Evolutionary conservation across 2,888 invertebrate species (phyloP).

Genomic region (Stenurella melanura): DNA sequence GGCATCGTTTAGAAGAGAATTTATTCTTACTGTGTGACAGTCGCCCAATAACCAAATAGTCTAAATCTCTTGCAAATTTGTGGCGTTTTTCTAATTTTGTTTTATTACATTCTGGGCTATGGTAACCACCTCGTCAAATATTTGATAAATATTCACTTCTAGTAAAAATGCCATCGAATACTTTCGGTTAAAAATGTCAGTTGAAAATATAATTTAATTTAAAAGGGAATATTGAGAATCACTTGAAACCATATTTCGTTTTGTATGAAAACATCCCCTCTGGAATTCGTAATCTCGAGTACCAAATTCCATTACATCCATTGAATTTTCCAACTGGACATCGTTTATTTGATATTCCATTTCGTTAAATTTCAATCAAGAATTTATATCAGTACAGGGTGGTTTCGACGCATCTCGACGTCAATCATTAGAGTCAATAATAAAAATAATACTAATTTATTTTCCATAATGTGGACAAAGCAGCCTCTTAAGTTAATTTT

Average conservation of each 20-base stretch:
- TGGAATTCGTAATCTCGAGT: slow-evolving; percentile 69
- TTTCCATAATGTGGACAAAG: too few relatives aligned
- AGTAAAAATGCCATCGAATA: slow-evolving; percentile 44
- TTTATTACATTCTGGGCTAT: not conserved
- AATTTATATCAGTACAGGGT: slow-evolving; percentile 51
- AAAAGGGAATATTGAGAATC: slow-evolving; percentile 50
- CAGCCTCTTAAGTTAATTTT: too few relatives aligned
- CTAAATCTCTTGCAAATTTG: not conserved
- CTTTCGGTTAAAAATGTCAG: slow-evolving; percentile 52
- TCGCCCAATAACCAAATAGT: not conserved
- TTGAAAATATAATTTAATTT: slow-evolving; percentile 50
- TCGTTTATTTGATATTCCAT: slow-evolving; percentile 64
- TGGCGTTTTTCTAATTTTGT: not conserved
- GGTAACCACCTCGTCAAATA: not conserved
- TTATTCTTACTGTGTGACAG: too few relatives aligned
- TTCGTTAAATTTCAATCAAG: slow-evolving; percentile 66
- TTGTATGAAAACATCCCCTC: slow-evolving; percentile 60
- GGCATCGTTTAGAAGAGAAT: too few relatives aligned
- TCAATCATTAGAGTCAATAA: not conserved
- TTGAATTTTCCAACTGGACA: slow-evolving; percentile 64
- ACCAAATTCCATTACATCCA: slow-evolving; percentile 67
- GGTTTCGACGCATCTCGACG: not conserved
- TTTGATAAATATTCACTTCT: slow-evolving; percentile 10
- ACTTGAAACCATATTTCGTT: slow-evolving; percentile 58
- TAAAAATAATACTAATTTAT: too few relatives aligned